Percentiles rank a stretch among this genome's conserved stretches.
phyloP scores from a whole-genome alignment of 2,797 vertebrate species.

The Brachyalestes nurse region DNA sequence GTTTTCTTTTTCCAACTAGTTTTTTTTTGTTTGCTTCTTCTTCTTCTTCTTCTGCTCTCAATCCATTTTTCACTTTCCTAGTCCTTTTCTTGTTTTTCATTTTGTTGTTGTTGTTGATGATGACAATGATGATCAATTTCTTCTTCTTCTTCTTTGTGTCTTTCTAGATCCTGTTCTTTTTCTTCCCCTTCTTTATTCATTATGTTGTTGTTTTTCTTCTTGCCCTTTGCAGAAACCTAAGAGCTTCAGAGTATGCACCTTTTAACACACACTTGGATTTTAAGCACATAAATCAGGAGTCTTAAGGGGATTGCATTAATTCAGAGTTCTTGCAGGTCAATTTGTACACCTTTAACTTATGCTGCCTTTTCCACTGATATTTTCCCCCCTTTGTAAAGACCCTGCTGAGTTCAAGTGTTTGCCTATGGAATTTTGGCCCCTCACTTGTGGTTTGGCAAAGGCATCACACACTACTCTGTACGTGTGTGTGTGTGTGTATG shows the following conservation, averaged over 20 bases:
- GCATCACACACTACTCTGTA: conserved; percentile 80
- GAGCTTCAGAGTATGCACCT: not conserved
- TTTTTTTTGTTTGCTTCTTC: too few species aligned
- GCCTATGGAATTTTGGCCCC: conserved; percentile 84
- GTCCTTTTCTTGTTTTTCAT: not conserved
- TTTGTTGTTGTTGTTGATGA: not conserved
- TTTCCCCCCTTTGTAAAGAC: conserved; percentile 56
- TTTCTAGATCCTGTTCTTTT: not conserved
- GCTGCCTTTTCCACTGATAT: conserved; percentile 47
- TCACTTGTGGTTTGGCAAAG: conserved; percentile 86
- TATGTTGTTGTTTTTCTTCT: not conserved
- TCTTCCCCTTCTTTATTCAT: not conserved
- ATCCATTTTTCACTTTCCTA: too few species aligned
- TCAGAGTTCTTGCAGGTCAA: conserved; percentile 39
- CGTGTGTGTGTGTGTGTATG: conserved; percentile 39
- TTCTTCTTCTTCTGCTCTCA: not conserved
- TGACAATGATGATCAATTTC: not conserved
- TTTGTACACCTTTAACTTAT: conserved; percentile 55
- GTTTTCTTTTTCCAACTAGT: not conserved
- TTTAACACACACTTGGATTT: not conserved
- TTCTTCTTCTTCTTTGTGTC: not conserved
- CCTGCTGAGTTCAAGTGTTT: conserved; percentile 80
- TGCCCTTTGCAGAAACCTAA: not conserved
- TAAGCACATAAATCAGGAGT: not conserved
- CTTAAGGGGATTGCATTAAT: conserved; percentile 22